Conservation (phyloP, 2,888 invertebrate genomes). For the Lithosia quadra region DNA sequence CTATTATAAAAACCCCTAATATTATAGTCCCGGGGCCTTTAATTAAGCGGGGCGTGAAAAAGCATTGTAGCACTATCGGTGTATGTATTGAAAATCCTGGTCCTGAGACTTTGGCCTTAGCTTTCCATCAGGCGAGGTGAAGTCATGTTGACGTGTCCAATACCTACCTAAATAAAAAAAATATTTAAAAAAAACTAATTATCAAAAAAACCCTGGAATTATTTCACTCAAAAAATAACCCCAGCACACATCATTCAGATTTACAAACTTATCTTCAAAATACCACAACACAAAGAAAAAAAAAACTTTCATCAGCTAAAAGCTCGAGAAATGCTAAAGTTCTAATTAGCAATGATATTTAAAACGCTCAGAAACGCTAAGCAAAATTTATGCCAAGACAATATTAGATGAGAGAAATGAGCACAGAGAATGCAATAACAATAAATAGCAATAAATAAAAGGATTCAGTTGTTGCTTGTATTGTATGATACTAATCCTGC, state of each 20-base stretch:
- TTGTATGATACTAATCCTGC: conserved; percentile 72
- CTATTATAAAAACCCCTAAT: too few species aligned
- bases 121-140: too few species aligned
- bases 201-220: not conserved
- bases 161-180: too few species aligned
- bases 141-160: too few species aligned
- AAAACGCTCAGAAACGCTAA: conserved; percentile 77
- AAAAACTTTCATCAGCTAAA: conserved; percentile 63
- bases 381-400: conserved; percentile 84
- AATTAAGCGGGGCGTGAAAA: too few species aligned
- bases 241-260: not conserved
- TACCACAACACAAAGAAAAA: conserved; percentile 24
- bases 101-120: too few species aligned
- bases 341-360: conserved; percentile 82
- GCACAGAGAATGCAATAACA: conserved; percentile 85
- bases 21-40: too few species aligned
- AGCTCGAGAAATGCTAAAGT: conserved; percentile 55
- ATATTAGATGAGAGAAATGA: conserved; percentile 85
- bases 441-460: conserved; percentile 88
- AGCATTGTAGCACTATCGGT: too few species aligned
- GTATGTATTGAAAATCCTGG: too few species aligned
- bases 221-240: not conserved
- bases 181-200: not conserved
- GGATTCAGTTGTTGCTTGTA: conserved; percentile 87
- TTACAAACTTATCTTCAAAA: conserved; percentile 14